Base-by-base conservation (phyloP, 1,140 invertebrate genomes). In the Leguminivora glycinivorella region DNA sequence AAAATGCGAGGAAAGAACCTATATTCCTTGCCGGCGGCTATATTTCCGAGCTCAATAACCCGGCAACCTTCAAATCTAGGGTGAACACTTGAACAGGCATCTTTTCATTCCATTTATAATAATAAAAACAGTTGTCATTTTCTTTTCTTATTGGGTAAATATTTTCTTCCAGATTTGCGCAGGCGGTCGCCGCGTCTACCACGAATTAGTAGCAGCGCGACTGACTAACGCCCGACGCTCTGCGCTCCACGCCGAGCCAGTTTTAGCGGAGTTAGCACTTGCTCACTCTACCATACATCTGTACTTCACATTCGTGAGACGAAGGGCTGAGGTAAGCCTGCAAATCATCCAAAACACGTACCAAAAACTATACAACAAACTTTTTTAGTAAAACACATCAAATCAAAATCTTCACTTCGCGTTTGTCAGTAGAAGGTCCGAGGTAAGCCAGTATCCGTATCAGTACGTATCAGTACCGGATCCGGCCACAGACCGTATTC, bases 201-300 rank as follows among this genome's bases (percentile, higher is more conserved):
- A 40, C 94, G 79, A 95, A 94, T 81, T 94, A 94, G 71, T 92
- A 96, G 68, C 93, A 94, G 87, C 94, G 70, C 94, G 95, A 12
- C 94, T 94, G 73, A 75, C 94, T 95, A 90, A 70, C 82, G 92
- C 19, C 94, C 95, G 73, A 94, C 93, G 81, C 87, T 94, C 5
- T 96, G 98, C 89, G 0, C 96, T 97, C 82, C 95, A 97, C 73
- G 92, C 98, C 9, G 99, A 99, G 92, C 93, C 96, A 0, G 91
- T 98, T 4, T 94, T 99, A 56, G 95, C 95, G 17, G 98, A 99
- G 92, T 94, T 99, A 60, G 98, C 98, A 0, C 92, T 99, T 19
- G 95, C 99, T 87, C 98, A 98, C 92, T 95, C 97, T 0, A 93
- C 98, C 73, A 94, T 96, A 34, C 97, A 98, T 87, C 92, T 99